phyloP scores from a whole-genome alignment of 2,888 invertebrate genomes.

The Barypeithes pellucidus region DNA sequence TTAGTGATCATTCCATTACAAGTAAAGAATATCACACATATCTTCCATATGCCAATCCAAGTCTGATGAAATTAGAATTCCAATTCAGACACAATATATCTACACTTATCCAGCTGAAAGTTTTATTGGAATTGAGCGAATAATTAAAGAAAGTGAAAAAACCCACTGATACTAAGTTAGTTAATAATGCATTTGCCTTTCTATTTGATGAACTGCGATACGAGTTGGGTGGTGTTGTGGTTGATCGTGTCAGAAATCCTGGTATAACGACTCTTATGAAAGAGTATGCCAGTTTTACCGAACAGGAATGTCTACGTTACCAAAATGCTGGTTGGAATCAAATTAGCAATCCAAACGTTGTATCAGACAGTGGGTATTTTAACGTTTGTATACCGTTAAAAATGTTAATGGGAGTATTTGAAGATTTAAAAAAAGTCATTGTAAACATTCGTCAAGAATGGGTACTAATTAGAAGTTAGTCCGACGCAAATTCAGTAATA shows the following conservation, averaged over 20 bases:
- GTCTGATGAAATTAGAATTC: conserved; percentile 63
- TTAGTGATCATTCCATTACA: conserved; percentile 56
- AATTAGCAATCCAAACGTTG: neutral
- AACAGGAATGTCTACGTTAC: conserved; percentile 6
- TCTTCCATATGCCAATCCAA: conserved; percentile 58
- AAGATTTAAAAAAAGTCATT: conserved; percentile 27
- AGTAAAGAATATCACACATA: conserved; percentile 59
- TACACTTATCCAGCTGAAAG: conserved; percentile 60
- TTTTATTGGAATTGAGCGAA: conserved; percentile 54
- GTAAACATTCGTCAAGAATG: conserved; percentile 51
- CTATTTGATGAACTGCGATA: conserved; percentile 53
- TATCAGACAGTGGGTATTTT: conserved; percentile 12
- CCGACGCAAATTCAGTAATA: too few relatives aligned
- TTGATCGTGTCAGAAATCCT: conserved; percentile 48
- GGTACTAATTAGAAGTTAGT: conserved; percentile 9
- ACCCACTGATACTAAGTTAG: too few relatives aligned
- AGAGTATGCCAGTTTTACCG: conserved; percentile 8
- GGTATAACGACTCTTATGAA: conserved; percentile 41
- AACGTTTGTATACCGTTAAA: conserved; percentile 25
- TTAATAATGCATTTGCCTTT: conserved; percentile 51
- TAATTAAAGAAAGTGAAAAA: conserved; percentile 32
- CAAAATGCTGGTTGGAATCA: neutral
- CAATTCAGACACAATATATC: conserved; percentile 59
- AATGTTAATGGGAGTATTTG: conserved; percentile 19
- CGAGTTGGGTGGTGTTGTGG: conserved; percentile 54